Conservation (phyloP, 2,888 invertebrate genomes). For the Subacronicta megacephala region DNA sequence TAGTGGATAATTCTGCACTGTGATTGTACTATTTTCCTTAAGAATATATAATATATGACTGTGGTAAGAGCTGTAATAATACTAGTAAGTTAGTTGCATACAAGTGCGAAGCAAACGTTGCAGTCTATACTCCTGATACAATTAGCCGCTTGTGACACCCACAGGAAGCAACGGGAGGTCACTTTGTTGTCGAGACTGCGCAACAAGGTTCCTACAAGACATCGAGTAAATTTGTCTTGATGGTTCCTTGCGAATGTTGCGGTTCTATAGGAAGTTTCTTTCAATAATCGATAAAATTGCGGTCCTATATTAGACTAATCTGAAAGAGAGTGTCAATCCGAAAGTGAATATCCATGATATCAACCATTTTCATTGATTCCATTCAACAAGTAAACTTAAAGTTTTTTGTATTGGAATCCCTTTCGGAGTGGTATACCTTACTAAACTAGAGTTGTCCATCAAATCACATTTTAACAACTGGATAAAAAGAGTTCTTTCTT, state of each 20-base stretch:
- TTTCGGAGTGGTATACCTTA: no score
- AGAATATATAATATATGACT: neutral
- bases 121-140: constrained; percentile 13
- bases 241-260: constrained; percentile 8
- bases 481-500: no score
- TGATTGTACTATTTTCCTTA: constrained; percentile 2
- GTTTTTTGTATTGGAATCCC: no score
- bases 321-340: no score
- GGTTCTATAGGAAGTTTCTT: no score
- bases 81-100: neutral
- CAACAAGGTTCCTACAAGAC: constrained; percentile 20
- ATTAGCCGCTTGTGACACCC: constrained; percentile 38
- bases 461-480: no score
- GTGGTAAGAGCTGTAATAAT: neutral
- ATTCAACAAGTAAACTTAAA: no score
- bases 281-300: no score
- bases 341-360: no score
- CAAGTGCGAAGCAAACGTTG: constrained; percentile 3
- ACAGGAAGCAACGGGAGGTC: constrained; percentile 41
- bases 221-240: constrained; percentile 16
- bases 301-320: no score
- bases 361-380: no score
- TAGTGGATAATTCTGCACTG: neutral
- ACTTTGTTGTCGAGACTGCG: constrained; percentile 32
- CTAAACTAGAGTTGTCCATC: no score